Percentiles rank a stretch among this genome's conserved stretches.
These are phyloP conservation scores for Carettochelys insculpta DNA, from an alignment of 2,113 vertebrate species.

Conservation along the genomic window DNA sequence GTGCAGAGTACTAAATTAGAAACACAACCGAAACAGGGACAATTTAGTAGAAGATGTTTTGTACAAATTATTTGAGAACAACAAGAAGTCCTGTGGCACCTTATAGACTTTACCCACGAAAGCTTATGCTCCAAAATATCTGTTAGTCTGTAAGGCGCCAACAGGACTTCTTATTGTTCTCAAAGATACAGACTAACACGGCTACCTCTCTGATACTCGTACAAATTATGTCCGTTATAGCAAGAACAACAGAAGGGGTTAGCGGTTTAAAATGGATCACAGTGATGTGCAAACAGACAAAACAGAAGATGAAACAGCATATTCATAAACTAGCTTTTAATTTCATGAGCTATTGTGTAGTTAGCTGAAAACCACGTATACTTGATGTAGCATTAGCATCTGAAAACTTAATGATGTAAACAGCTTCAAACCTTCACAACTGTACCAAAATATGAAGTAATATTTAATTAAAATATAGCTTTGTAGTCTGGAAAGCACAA, in stretches of 20 bases:
- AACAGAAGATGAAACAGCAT: background rate
- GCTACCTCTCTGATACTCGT: no score
- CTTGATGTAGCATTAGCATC: background rate
- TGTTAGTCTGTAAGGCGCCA: no score
- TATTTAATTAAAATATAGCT: background rate
- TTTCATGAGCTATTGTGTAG: conserved; percentile 3
- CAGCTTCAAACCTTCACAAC: background rate
- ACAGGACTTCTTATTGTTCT: no score
- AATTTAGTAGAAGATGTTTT: accelerated
- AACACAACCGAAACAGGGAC: background rate
- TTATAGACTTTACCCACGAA: no score
- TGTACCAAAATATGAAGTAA: background rate
- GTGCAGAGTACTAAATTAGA: background rate
- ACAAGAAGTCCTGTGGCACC: no score
- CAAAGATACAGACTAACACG: no score
- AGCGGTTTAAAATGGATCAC: background rate
- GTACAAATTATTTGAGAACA: no score
- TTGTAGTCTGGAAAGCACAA: background rate
- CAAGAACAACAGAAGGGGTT: background rate
- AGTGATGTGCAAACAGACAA: background rate
- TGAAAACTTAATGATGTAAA: background rate
- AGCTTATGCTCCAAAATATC: no score
- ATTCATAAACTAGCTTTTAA: background rate
- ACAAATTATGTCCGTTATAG: no score
- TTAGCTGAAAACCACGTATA: conserved; percentile 5